Evolutionary conservation across 2,888 invertebrate genomes (phyloP), one percentile per base, ranked within the genome.

Genomic region (Drosophila limbata): DNA sequence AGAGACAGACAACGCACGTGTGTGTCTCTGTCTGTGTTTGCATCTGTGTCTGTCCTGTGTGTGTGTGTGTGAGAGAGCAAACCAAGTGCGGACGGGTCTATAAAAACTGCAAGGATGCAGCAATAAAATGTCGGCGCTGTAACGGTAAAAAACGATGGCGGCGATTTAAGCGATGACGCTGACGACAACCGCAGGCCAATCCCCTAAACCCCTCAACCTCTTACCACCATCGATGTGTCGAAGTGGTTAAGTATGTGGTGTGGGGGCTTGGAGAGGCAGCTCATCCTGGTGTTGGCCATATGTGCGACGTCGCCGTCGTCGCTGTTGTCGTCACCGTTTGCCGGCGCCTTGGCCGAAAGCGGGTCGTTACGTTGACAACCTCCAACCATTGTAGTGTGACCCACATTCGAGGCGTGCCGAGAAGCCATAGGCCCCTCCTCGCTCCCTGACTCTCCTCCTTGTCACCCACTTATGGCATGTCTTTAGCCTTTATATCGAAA

Each of bases 361-460:
- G 85, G 84, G 89, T 85, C 88, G 85, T 89, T 77, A 79, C 89
- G 83, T 85, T 85, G 85, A 85, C 89, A 89, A 85, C 85, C 74
- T 67, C 17, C 47, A 79, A 72, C 88, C 83, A 83, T 66, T 72
- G 74, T 64, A 66, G 86, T 81, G 69, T 84, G 84, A 84, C 84
- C 84, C 84, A 84, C 84, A 84, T 84, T 87, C 51, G 55, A 84
- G 81, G 89, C 89, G 84, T 84, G 71, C 71, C 78, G 70, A 77
- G 78, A 67, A 64, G 66, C 68, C 68, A 66, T 69, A 81, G 59
- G 51, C 40, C 35, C 51, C 45, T 48, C 25, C 25, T 11, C 19
- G 1, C 45, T 6, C 21, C 8, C 9, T n/a, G 15, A 33, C 21
- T 42, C 55, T 10, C 25, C 31, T 48, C 19, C 28, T 19, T 56